Evolutionary conservation across 2,888 invertebrate species (phyloP).

Genomic region (Clostera curtula): DNA sequence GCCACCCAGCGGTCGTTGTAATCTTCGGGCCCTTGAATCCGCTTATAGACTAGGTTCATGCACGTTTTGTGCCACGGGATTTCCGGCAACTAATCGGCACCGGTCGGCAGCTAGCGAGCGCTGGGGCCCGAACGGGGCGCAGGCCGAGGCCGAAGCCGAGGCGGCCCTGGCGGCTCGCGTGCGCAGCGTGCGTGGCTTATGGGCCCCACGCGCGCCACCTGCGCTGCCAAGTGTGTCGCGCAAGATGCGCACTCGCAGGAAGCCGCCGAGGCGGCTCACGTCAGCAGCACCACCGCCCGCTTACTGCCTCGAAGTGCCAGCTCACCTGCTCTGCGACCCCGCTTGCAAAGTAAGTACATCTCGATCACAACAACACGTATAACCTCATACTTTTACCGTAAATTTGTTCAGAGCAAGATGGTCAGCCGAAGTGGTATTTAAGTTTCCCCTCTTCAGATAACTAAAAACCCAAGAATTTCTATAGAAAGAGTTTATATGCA

Average conservation of each 20-base stretch:
- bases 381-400: neutral
- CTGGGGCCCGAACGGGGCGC: slow-evolving; percentile 55
- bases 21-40: no score
- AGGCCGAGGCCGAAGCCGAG: slow-evolving; percentile 41
- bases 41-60: no score
- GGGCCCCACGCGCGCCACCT: no score
- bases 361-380: neutral
- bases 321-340: slow-evolving; percentile 59
- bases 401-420: no score
- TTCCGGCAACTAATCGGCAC: slow-evolving; percentile 47
- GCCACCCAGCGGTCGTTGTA: no score
- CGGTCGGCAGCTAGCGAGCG: slow-evolving; percentile 73
- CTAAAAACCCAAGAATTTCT: no score
- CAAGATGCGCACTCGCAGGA: slow-evolving; percentile 59
- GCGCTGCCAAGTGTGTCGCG: slow-evolving; percentile 47
- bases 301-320: slow-evolving; percentile 51
- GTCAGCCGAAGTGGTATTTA: no score
- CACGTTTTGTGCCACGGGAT: slow-evolving; percentile 8
- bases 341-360: slow-evolving; percentile 45
- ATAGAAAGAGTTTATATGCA: no score
- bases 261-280: slow-evolving; percentile 43
- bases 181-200: slow-evolving; percentile 42
- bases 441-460: no score
- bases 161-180: slow-evolving; percentile 46
- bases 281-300: slow-evolving; percentile 48